Evolutionary conservation across 1,140 invertebrate genomes (phyloP).

Genomic region (Zaprionus tsacasi): DNA sequence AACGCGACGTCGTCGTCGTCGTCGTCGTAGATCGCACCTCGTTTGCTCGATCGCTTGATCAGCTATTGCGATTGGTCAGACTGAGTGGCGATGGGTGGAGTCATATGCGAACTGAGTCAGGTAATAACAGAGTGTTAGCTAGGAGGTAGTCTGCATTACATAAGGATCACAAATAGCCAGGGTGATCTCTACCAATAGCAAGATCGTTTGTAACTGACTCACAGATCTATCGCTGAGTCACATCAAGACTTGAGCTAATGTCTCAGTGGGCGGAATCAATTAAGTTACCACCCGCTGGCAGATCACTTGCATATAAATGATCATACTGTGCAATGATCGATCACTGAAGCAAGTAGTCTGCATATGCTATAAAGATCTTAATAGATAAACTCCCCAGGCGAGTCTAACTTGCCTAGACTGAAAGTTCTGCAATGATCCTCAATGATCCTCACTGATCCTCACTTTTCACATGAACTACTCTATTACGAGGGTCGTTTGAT

Average conservation of each 20-base stretch:
- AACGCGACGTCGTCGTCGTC: conserved; percentile 11
- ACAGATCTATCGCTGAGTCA: not conserved
- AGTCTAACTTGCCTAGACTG: not conserved
- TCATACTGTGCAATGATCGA: not conserved
- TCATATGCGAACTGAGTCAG: conserved; percentile 10
- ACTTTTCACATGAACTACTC: too few species aligned
- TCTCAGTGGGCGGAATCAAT: not conserved
- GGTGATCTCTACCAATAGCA: too few species aligned
- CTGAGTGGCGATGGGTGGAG: conserved; percentile 24
- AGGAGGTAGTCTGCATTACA: conserved; percentile 13
- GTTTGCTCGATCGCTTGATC: conserved; percentile 17
- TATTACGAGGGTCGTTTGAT: too few species aligned
- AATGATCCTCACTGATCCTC: too few species aligned
- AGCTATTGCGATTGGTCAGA: conserved; percentile 40
- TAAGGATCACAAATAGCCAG: conserved; percentile 1
- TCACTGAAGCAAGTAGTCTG: too few species aligned
- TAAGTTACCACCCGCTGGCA: not conserved
- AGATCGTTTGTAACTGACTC: not conserved
- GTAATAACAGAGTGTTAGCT: not conserved
- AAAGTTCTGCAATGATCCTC: too few species aligned
- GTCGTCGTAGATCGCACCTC: conserved; percentile 2
- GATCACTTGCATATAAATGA: not conserved
- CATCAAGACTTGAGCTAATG: not conserved
- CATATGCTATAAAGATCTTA: not conserved
- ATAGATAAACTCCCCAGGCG: not conserved